Base-by-base conservation (phyloP, 2,888 invertebrate species). In the Diarsia brunnea region DNA sequence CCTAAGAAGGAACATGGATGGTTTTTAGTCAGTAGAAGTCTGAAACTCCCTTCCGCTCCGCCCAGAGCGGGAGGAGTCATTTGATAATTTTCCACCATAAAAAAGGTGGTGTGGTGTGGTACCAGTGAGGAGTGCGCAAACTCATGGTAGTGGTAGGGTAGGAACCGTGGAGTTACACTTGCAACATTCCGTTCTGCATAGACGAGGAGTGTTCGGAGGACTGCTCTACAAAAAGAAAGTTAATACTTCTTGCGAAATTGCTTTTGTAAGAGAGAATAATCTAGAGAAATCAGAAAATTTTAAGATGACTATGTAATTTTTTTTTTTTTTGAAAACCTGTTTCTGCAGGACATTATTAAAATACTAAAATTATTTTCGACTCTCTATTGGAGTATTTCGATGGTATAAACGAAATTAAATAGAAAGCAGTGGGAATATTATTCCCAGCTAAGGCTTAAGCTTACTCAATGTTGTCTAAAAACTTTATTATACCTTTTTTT, bases 361-460 rank as follows among this genome's bases (percentile, higher is more conserved):
- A 4, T 47, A 24, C 5, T 16, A 73, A 24, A 76, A 19, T 73
- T 14, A 76, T 43, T 43, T n/a, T 7, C 1, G 10, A 75, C 53
- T 78, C 47, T 75, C 74, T 77, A 64, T 21, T 53, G 0, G 24
- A 51, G 11, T n/a, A 51, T 51, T 45, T 51, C 12, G 31, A 63
- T 43, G 21, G 21, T 16, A 14, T 38, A 21, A 8, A 43, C 12
- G 16, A 60, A 10, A 61, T 11, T 27, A 31, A 16, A 77, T 77
- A 64, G 45, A 53, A 64, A 53, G 45, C 31, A 45, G 45, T 2
- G 1, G 16, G 0, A 12, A n/a, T 19, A 10, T 0, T 19, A 47
- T 8, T 55, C 7, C 21, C 47, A 47, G 19, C 24, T 11, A 11
- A 55, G 24, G 14, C 24, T 5, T 7, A 38, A 38, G 38, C 38